phyloP scores from a whole-genome alignment of 2,797 vertebrate genomes.

The Rhadinocentrus ornatus region DNA sequence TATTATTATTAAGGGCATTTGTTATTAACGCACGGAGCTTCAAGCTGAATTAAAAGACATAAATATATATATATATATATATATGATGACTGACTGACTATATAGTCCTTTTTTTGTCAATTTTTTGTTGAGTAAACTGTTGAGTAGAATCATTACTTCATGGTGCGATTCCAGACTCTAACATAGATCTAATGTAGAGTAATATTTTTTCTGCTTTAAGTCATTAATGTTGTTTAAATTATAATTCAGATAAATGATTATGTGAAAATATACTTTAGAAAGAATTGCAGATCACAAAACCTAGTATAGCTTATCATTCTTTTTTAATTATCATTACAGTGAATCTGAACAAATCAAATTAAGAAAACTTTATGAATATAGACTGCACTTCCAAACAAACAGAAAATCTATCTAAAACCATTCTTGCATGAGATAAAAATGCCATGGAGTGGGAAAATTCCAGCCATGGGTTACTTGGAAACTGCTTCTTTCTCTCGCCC shows the following conservation, averaged over 20 bases:
- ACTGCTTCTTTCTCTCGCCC: constrained; percentile 73
- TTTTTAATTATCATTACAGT: background rate
- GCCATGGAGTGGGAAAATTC: constrained; percentile 76
- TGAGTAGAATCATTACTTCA: background rate
- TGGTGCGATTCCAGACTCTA: background rate
- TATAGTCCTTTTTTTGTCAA: too few relatives aligned
- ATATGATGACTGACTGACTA: too few relatives aligned
- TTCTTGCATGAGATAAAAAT: constrained; percentile 53
- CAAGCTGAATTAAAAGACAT: too few relatives aligned
- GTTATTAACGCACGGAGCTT: background rate
- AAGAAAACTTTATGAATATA: constrained; percentile 22
- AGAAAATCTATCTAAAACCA: constrained; percentile 32
- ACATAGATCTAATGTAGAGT: too few relatives aligned
- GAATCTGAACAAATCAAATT: constrained; percentile 11
- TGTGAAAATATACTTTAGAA: background rate
- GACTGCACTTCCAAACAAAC: constrained; percentile 40
- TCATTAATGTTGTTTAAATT: background rate
- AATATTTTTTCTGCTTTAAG: too few relatives aligned
- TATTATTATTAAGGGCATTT: background rate
- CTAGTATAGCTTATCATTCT: background rate
- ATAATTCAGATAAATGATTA: background rate
- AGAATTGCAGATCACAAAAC: background rate
- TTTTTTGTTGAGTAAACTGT: too few relatives aligned
- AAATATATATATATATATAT: background rate
- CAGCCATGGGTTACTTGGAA: constrained; percentile 83